Evolutionary conservation across 2,797 vertebrate species (phyloP).

Genomic region (Pelodytes ibericus): DNA sequence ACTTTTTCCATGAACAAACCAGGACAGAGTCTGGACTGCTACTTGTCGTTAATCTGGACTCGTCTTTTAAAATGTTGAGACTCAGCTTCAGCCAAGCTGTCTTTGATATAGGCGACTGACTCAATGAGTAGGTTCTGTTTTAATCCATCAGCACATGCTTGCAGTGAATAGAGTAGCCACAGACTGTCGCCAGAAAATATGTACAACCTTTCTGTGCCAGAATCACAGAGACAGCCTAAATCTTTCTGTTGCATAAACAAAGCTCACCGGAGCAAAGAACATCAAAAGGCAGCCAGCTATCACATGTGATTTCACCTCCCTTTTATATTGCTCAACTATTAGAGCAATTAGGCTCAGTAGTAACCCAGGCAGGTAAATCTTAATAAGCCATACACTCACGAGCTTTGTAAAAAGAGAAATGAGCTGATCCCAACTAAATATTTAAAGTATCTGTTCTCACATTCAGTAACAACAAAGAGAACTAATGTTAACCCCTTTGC

Average conservation of each 20-base stretch:
- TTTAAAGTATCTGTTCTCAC: not conserved
- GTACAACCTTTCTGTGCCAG: slow-evolving; percentile 55
- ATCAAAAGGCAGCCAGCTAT: slow-evolving; percentile 54
- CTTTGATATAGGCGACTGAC: slow-evolving; percentile 51
- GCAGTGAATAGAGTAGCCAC: slow-evolving; percentile 46
- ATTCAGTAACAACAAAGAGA: not conserved
- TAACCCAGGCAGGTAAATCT: slow-evolving; percentile 48
- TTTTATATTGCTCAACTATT: slow-evolving; percentile 46
- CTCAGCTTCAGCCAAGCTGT: slow-evolving; percentile 38
- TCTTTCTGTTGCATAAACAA: slow-evolving; percentile 56
- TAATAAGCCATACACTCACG: slow-evolving; percentile 23
- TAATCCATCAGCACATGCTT: slow-evolving; percentile 60
- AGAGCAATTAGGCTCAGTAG: slow-evolving; percentile 49
- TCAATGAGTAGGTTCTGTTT: slow-evolving; percentile 53
- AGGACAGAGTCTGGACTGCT: slow-evolving; percentile 33
- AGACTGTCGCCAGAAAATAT: slow-evolving; percentile 57
- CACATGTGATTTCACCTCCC: slow-evolving; percentile 39
- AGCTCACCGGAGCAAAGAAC: slow-evolving; percentile 33
- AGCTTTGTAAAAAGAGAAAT: slow-evolving; percentile 18
- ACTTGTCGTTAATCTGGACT: slow-evolving; percentile 35
- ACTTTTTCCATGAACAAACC: slow-evolving; percentile 37
- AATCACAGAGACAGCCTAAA: slow-evolving; percentile 38
- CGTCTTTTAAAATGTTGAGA: slow-evolving; percentile 40
- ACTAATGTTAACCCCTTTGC: not conserved
- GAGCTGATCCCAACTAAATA: not conserved